phyloP scores from a whole-genome alignment of 2,888 invertebrate species.

The Nomada goodeniana region DNA sequence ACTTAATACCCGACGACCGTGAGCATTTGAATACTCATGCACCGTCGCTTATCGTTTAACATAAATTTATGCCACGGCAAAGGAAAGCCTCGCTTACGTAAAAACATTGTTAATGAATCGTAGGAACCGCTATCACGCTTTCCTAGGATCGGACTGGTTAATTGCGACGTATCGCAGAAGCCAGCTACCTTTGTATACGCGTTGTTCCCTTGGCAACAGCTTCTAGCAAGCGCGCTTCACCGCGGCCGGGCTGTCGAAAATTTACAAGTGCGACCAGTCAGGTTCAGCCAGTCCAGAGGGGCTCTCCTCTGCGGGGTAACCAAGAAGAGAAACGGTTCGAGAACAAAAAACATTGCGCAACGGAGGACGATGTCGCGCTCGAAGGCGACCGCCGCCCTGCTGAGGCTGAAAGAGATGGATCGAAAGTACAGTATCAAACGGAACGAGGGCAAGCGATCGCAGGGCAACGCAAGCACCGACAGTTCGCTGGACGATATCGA shows the following conservation, averaged over 20 bases:
- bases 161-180: too few relatives aligned
- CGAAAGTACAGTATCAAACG: slow-evolving; percentile 75
- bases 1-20: too few relatives aligned
- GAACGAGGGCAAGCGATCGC: slow-evolving; percentile 39
- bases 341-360: background rate
- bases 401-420: slow-evolving; percentile 78
- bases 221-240: slow-evolving; percentile 20
- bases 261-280: slow-evolving; percentile 53
- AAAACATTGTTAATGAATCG: too few relatives aligned
- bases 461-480: slow-evolving; percentile 64
- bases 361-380: slow-evolving; percentile 71
- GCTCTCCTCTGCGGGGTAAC: background rate
- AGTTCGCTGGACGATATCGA: slow-evolving; percentile 53
- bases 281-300: slow-evolving; percentile 24
- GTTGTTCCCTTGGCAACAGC: slow-evolving; percentile 58
- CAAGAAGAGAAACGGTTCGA: background rate
- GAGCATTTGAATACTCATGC: too few relatives aligned
- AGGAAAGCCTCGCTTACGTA: too few relatives aligned
- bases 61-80: too few relatives aligned
- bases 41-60: too few relatives aligned
- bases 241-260: slow-evolving; percentile 37
- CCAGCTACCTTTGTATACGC: slow-evolving; percentile 30
- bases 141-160: too few relatives aligned
- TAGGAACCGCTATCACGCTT: too few relatives aligned
- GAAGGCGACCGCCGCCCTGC: slow-evolving; percentile 76